These are phyloP conservation scores for Copidosoma aretas DNA, from an alignment of 2,888 invertebrate genomes.

Conservation along the genomic window DNA sequence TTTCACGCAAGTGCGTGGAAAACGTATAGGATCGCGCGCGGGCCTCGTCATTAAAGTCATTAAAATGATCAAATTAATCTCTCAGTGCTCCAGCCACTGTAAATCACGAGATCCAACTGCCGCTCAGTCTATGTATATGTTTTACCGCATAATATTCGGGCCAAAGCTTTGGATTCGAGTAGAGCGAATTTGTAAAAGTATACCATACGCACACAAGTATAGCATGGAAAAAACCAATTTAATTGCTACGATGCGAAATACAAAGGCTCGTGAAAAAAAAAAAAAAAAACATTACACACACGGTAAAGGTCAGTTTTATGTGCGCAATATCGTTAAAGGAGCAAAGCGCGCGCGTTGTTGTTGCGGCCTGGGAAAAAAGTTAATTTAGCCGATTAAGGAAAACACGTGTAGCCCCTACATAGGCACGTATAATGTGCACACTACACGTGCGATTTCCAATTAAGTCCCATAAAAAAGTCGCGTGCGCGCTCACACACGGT, in stretches of 20 bases:
- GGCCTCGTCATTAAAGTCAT: not conserved
- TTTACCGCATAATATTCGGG: not conserved
- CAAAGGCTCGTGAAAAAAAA: not conserved
- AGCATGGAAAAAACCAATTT: not conserved
- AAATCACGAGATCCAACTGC: not conserved
- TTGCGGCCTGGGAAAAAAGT: slow-evolving; percentile 1
- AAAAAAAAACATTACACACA: not conserved
- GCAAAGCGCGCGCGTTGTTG: too few species aligned
- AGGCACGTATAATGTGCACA: too few species aligned
- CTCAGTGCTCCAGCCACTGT: too few species aligned
- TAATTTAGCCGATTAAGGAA: not conserved
- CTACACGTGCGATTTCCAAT: not conserved
- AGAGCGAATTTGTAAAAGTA: not conserved
- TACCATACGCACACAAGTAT: too few species aligned
- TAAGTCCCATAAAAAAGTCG: not conserved
- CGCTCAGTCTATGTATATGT: not conserved
- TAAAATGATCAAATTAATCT: not conserved
- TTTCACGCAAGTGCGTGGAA: not conserved
- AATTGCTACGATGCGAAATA: not conserved
- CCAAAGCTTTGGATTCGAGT: not conserved
- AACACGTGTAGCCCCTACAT: not conserved
- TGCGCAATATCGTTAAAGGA: too few species aligned
- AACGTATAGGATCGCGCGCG: not conserved
- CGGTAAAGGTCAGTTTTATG: not conserved
- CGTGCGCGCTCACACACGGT: not conserved